Percentiles rank a stretch among this genome's conserved stretches.
These are phyloP conservation scores for Agrochola lychnidis DNA, from an alignment of 2,888 invertebrate species.

Conservation along the genomic window DNA sequence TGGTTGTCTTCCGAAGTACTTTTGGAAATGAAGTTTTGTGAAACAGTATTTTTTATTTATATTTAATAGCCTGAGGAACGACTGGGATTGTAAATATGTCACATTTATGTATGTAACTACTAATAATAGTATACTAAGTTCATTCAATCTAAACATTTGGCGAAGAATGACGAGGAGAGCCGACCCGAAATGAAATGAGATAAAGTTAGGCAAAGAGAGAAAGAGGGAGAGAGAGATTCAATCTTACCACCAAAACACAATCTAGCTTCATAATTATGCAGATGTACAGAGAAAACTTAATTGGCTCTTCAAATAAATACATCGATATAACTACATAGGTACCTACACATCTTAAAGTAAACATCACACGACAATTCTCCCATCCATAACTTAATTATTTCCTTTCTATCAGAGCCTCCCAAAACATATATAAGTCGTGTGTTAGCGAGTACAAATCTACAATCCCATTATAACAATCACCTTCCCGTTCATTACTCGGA, in stretches of 20 bases:
- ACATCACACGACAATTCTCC: slow-evolving; percentile 16
- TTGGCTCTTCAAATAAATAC: slow-evolving; percentile 30
- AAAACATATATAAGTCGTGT: slow-evolving; percentile 49
- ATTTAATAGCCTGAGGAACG: background rate
- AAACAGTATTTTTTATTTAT: background rate
- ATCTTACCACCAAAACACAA: background rate
- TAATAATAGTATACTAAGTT: background rate
- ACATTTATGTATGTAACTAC: background rate
- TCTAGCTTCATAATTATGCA: background rate
- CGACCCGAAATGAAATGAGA: too few relatives aligned
- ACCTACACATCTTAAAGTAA: slow-evolving; percentile 23
- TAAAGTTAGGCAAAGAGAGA: too few relatives aligned
- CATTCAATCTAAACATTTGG: too few relatives aligned
- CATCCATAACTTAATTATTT: slow-evolving; percentile 64
- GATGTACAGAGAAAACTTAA: slow-evolving; percentile 10
- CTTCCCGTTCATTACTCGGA: slow-evolving; percentile 88
- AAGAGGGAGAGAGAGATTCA: background rate
- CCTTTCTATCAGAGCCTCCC: slow-evolving; percentile 51
- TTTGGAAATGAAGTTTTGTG: background rate
- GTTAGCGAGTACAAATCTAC: slow-evolving; percentile 76
- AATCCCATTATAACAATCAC: slow-evolving; percentile 89
- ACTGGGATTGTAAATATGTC: background rate
- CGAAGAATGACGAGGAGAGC: too few relatives aligned
- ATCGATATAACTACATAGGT: background rate
- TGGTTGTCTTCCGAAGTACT: slow-evolving; percentile 4